Evolutionary conservation across 2,113 vertebrate genomes (phyloP).

Genomic region (Phyllostomus discolor): DNA sequence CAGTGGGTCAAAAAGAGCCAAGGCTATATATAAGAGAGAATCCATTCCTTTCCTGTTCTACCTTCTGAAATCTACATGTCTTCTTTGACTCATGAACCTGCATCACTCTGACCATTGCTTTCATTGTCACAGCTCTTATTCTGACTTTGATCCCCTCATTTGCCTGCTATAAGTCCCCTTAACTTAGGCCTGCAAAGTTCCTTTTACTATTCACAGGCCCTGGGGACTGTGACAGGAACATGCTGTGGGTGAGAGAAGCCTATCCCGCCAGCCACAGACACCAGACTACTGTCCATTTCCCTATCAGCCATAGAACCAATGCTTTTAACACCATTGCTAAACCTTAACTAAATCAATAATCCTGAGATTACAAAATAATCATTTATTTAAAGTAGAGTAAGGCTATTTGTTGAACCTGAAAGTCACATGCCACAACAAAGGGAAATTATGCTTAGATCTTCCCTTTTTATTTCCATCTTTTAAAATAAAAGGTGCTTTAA

Average conservation of each 20-base stretch:
- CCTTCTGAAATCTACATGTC: not conserved
- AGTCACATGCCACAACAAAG: not conserved
- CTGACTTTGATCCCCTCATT: not conserved
- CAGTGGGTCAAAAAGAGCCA: not conserved
- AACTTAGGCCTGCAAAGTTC: not conserved
- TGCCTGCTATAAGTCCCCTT: not conserved
- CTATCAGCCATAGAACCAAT: not conserved
- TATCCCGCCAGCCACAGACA: not conserved
- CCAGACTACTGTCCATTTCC: not conserved
- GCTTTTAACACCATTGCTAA: not conserved
- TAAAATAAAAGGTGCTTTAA: not conserved
- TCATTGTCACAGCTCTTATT: not conserved
- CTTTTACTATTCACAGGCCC: not conserved
- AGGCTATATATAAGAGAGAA: not conserved
- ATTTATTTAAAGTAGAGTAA: not conserved
- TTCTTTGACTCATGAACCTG: not conserved
- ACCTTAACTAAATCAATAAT: not conserved
- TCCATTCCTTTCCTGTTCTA: not conserved
- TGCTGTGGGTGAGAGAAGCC: not conserved
- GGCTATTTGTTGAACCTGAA: not conserved
- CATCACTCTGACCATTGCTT: not conserved
- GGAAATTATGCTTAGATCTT: not conserved
- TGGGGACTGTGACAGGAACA: not conserved
- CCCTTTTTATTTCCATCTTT: conserved; percentile 1
- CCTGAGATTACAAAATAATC: not conserved